A percentile compares a stretch with the other conserved stretches of the same genome.
Conservation (phyloP, 2,888 invertebrate genomes). For the Cryptocephalus primarius region DNA sequence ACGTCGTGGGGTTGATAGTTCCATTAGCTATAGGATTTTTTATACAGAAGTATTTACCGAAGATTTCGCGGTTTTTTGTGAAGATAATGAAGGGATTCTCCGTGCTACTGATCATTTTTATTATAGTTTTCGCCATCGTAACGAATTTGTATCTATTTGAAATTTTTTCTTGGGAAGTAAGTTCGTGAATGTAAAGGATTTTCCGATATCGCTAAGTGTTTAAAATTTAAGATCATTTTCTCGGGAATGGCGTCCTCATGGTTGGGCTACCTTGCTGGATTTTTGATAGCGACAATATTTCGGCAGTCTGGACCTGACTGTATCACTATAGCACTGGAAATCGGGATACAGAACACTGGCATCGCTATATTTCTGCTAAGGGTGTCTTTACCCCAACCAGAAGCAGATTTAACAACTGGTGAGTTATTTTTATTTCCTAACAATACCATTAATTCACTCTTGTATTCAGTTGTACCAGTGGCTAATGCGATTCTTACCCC, state of each 20-base stretch:
- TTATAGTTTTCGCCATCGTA: slow-evolving; percentile 73
- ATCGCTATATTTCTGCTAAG: slow-evolving; percentile 78
- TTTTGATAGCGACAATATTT: slow-evolving; percentile 45
- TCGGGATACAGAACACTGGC: slow-evolving; percentile 87
- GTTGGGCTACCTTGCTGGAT: slow-evolving; percentile 65
- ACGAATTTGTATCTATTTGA: slow-evolving; percentile 81
- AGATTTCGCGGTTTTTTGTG: slow-evolving; percentile 56
- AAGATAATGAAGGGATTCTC: slow-evolving; percentile 76
- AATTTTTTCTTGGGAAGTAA: slow-evolving; percentile 77
- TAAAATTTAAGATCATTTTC: slow-evolving; percentile 52
- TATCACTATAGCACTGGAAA: slow-evolving; percentile 84
- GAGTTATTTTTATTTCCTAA: slow-evolving; percentile 9
- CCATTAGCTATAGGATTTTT: slow-evolving; percentile 61
- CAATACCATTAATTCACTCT: background rate
- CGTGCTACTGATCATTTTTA: slow-evolving; percentile 63
- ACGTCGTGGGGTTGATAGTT: slow-evolving; percentile 63
- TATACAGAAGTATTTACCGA: slow-evolving; percentile 57
- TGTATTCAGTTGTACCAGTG: slow-evolving; percentile 68
- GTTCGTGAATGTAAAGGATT: slow-evolving; percentile 10
- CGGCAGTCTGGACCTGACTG: slow-evolving; percentile 54
- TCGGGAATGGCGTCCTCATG: slow-evolving; percentile 73
- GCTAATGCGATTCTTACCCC: slow-evolving; percentile 91
- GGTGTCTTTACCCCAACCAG: slow-evolving; percentile 71
- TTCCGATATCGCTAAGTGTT: no score
- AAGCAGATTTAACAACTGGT: slow-evolving; percentile 79